phyloP scores from a whole-genome alignment of 2,888 invertebrate species.

The Eustalomyia histrio region DNA sequence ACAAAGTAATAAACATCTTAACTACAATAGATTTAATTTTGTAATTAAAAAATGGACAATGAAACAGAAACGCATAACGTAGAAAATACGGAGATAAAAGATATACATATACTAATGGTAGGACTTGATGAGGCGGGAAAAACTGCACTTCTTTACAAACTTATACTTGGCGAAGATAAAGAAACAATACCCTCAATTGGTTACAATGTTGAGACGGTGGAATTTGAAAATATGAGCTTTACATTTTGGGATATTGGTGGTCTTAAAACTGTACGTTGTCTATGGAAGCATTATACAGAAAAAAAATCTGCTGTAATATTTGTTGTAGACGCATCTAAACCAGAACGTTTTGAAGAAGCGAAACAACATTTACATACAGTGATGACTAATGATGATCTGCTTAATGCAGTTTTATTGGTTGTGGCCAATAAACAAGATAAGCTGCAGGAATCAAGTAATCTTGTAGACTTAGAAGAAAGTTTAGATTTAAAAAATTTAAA shows the following conservation, averaged over 20 bases:
- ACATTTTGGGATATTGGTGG: slow-evolving; percentile 76
- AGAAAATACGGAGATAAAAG: slow-evolving; percentile 23
- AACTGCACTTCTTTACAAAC: slow-evolving; percentile 72
- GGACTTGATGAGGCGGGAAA: slow-evolving; percentile 73
- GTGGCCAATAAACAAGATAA: slow-evolving; percentile 71
- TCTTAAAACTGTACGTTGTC: slow-evolving; percentile 70
- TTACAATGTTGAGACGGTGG: slow-evolving; percentile 74
- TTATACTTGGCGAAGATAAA: slow-evolving; percentile 70
- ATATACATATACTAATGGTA: slow-evolving; percentile 69
- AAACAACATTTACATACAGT: slow-evolving; percentile 70
- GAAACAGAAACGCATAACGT: not conserved
- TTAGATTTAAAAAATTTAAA: slow-evolving; percentile 25
- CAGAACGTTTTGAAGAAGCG: slow-evolving; percentile 69
- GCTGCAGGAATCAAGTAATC: slow-evolving; percentile 10
- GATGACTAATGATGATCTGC: slow-evolving; percentile 69
- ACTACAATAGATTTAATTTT: not conserved
- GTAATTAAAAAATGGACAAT: not conserved
- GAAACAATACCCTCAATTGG: slow-evolving; percentile 74
- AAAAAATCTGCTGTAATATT: slow-evolving; percentile 72
- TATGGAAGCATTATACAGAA: slow-evolving; percentile 73
- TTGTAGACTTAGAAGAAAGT: slow-evolving; percentile 2
- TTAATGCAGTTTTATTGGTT: slow-evolving; percentile 70
- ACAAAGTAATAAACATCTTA: not conserved
- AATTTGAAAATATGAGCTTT: slow-evolving; percentile 72
- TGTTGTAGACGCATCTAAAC: slow-evolving; percentile 73